These are phyloP conservation scores for Aphelinus certus DNA, from an alignment of 1,140 invertebrate genomes.

Conservation along the genomic window DNA sequence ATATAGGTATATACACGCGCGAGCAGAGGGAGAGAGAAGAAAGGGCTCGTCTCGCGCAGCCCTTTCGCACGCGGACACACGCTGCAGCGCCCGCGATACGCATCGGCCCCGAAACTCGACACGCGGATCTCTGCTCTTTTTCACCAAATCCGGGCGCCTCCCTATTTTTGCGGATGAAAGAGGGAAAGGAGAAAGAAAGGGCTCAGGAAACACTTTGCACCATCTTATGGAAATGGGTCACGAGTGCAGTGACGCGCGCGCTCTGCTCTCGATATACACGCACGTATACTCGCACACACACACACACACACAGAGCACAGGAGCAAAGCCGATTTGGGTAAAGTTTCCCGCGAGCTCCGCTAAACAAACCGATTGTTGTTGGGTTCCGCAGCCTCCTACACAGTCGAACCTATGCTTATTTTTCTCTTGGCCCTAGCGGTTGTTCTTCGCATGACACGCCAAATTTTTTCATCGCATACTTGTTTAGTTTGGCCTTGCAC, in stretches of 20 bases:
- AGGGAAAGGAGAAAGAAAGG: neutral
- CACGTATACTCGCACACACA: too few relatives aligned
- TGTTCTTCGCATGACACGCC: too few relatives aligned
- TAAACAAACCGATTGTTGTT: conserved; percentile 23
- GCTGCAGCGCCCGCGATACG: conserved; percentile 23
- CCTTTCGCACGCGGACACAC: neutral
- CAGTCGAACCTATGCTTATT: too few relatives aligned
- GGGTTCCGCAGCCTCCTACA: neutral
- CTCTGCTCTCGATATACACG: too few relatives aligned
- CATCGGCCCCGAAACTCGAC: conserved; percentile 28
- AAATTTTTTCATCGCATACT: too few relatives aligned
- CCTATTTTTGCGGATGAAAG: conserved; percentile 5
- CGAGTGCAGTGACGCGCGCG: conserved; percentile 18
- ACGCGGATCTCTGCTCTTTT: neutral
- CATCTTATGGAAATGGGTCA: conserved; percentile 51
- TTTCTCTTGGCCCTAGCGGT: too few relatives aligned
- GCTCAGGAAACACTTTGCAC: conserved; percentile 40
- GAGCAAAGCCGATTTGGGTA: neutral
- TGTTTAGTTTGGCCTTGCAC: too few relatives aligned
- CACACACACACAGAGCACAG: neutral
- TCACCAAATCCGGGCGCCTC: neutral
- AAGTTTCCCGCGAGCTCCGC: neutral
- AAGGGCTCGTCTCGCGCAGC: neutral
- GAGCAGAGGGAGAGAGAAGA: too few relatives aligned
- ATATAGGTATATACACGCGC: too few relatives aligned